These are phyloP conservation scores for Notolabrus celidotus DNA, from an alignment of 2,797 vertebrate genomes.

Conservation along the genomic window DNA sequence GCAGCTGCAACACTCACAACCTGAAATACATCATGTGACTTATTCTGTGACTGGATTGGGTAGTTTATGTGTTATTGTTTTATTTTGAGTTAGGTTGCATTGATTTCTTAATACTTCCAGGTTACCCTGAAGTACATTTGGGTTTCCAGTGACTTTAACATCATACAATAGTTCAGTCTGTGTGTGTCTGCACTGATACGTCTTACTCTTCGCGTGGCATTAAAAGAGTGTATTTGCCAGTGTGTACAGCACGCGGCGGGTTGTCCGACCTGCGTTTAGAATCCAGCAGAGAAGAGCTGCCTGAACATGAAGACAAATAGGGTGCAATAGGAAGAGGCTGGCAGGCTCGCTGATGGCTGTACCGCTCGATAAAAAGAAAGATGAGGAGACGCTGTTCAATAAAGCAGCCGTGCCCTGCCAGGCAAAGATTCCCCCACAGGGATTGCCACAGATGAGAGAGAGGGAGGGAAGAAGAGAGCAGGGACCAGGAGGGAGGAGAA, in stretches of 20 bases:
- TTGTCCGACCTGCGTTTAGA: conserved; percentile 53
- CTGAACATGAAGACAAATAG: conserved; percentile 80
- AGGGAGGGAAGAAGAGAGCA: conserved; percentile 10
- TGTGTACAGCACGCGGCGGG: conserved; percentile 3
- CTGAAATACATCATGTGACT: no score
- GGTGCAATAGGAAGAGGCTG: conserved; percentile 68
- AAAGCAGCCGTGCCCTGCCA: conserved; percentile 59
- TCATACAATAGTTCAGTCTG: conserved; percentile 5
- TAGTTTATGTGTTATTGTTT: no score
- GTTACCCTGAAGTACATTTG: no score
- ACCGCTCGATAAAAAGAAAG: conserved; percentile 72
- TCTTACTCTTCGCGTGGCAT: not conserved
- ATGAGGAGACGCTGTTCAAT: conserved; percentile 75
- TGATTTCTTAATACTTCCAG: not conserved
- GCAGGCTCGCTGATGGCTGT: conserved; percentile 56
- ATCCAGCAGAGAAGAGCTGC: conserved; percentile 54
- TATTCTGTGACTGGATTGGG: no score
- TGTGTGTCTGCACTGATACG: conserved; percentile 18
- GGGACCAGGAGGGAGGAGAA: conserved; percentile 19
- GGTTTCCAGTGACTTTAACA: no score
- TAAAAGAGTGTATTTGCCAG: not conserved
- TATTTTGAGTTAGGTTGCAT: not conserved
- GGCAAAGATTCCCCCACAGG: conserved; percentile 50
- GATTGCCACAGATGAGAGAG: conserved; percentile 48
- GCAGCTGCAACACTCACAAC: no score